Percentiles rank a stretch among this genome's conserved stretches.
These are phyloP conservation scores for Mesochorus sp. DNA, from an alignment of 2,888 invertebrate species.

Conservation along the genomic window DNA sequence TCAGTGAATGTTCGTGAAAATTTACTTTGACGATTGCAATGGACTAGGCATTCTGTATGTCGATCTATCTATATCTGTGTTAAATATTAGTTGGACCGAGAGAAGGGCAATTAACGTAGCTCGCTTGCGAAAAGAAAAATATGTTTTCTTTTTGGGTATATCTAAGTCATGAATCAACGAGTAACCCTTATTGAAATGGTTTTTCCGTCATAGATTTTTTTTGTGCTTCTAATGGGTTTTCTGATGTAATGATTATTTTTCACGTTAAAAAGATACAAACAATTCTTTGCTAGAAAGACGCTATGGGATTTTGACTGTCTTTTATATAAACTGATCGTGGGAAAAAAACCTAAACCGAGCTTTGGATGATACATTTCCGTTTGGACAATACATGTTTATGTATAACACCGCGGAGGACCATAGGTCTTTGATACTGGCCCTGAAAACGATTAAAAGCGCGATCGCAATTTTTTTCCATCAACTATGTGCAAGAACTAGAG, in stretches of 20 bases:
- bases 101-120: no score
- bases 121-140: no score
- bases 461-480: no score
- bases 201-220: not conserved
- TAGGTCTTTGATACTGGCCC: conserved; percentile 35
- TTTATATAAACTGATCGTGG: not conserved
- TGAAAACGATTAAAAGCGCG: conserved; percentile 5
- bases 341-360: not conserved
- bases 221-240: conserved; percentile 41
- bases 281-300: conserved; percentile 19
- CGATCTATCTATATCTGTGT: no score
- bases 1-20: no score
- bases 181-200: no score
- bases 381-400: not conserved
- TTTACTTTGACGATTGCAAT: no score
- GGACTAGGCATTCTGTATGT: no score
- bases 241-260: not conserved
- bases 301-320: conserved; percentile 7
- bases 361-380: conserved; percentile 39
- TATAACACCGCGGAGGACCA: conserved; percentile 23
- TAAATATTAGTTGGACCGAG: no score
- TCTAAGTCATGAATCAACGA: no score
- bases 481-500: not conserved
- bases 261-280: conserved; percentile 49
- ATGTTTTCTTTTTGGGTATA: no score